Base-by-base conservation (phyloP, 2,113 vertebrate species). In the Chlorodrepanis virens region DNA sequence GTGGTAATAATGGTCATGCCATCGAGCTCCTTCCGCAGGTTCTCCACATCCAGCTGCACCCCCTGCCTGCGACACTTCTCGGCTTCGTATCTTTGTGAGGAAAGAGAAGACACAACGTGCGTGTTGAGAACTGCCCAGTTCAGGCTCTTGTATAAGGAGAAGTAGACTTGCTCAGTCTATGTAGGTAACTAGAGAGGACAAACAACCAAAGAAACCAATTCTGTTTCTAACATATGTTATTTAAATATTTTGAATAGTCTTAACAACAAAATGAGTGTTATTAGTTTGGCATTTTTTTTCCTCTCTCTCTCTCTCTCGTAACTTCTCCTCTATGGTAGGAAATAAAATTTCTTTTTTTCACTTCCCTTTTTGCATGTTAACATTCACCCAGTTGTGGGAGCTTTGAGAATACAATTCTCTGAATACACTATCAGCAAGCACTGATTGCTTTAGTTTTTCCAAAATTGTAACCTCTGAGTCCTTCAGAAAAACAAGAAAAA, bases 1-100 rank as follows among this genome's bases (percentile, higher is more conserved):
- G 98, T 98, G 17, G 97, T 98, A 53, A 98, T 50, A 22, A 98
- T 98, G 83, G 98, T 98, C 86, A 98, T 95, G 53, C 98, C 94
- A 0, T 98, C 98, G 15, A 98, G 93, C 83, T 97, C 98, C 94
- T 97, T 98, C 4, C 98, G 92, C 82, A 98, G 97, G 53, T 97
- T 96, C 87, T 98, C 98, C 8, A 98, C 97, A 33, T 98, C 98
- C 15, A 83, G 61, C 94, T 98, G 98, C 94, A 98, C 94, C 27
- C 97, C 98, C 91, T 97, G 97, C 70, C 98, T 97, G 54, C 98
- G 95, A 15, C 97, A 94, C 67, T 97, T 96, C 96, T 98, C 98
- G 8, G 98, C 97, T 63, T 98, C 98, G 0, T 98, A 98, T 92
- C 98, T 98, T 88, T 56, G 9, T 29, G 28, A 84, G 93, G 80